These are phyloP conservation scores for Leptinotarsa undecemlineata DNA, from an alignment of 1,140 invertebrate species.

Conservation along the genomic window DNA sequence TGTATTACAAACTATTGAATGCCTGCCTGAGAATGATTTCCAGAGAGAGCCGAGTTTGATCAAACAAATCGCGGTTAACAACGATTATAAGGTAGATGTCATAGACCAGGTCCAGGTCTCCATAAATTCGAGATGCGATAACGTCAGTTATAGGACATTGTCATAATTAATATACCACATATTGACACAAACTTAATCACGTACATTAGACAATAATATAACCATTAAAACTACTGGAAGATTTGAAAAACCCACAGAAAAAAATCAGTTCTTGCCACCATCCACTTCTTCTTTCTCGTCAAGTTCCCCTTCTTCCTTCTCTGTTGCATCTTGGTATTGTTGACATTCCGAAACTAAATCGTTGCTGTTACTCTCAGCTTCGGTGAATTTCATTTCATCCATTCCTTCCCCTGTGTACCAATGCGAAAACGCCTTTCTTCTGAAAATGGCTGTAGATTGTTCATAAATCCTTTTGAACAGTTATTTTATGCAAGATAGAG, in stretches of 20 bases:
- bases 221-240: constrained; percentile 19
- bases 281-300: constrained; percentile 72
- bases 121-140: too few relatives aligned
- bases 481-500: constrained; percentile 87
- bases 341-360: constrained; percentile 89
- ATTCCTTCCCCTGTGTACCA: constrained; percentile 92
- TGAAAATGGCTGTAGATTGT: constrained; percentile 92
- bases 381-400: constrained; percentile 82
- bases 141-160: too few relatives aligned
- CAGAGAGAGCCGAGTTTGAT: too few relatives aligned
- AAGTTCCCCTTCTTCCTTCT: constrained; percentile 77
- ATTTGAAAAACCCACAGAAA: constrained; percentile 19
- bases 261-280: constrained; percentile 56
- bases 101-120: too few relatives aligned
- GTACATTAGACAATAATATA: not conserved
- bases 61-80: too few relatives aligned
- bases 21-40: too few relatives aligned
- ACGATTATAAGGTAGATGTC: too few relatives aligned
- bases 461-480: constrained; percentile 89
- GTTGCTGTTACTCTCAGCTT: constrained; percentile 83
- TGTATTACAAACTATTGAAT: too few relatives aligned
- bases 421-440: constrained; percentile 92
- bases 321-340: constrained; percentile 86
- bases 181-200: not conserved
- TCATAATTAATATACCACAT: constrained; percentile 13